Conservation (phyloP, 2,888 invertebrate genomes). For the Physocephala rufipes region DNA sequence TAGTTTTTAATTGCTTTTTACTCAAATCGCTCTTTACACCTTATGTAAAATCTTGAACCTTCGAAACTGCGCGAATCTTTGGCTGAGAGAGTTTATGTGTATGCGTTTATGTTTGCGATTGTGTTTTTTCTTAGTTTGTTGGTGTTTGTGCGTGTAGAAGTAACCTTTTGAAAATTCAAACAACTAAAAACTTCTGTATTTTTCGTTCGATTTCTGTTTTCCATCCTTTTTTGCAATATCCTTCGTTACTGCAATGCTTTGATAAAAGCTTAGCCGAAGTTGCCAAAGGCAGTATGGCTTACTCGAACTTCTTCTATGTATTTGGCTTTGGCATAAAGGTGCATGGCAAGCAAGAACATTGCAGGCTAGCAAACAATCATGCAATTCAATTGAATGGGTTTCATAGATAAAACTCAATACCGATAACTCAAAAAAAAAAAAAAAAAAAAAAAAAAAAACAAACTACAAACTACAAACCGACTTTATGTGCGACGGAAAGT, state of each 20-base stretch:
- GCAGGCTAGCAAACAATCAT: no score
- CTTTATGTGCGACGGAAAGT: no score
- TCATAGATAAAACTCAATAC: slow-evolving; percentile 23
- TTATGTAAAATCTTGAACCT: no score
- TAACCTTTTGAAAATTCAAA: neutral
- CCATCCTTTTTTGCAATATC: slow-evolving; percentile 7
- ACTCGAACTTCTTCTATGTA: slow-evolving; percentile 17
- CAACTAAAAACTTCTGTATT: neutral
- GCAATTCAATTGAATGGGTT: slow-evolving; percentile 23
- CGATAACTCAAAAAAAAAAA: neutral
- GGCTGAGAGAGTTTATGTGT: no score
- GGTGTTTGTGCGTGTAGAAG: neutral
- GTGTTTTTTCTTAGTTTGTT: neutral
- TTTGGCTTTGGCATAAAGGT: neutral
- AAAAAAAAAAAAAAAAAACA: no score
- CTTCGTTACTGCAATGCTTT: slow-evolving; percentile 22
- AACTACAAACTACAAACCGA: no score
- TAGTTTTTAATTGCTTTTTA: no score
- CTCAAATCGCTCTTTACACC: no score
- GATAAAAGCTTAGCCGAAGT: slow-evolving; percentile 20
- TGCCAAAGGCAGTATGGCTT: neutral
- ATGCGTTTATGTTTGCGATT: no score
- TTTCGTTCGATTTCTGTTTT: neutral
- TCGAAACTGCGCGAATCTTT: no score
- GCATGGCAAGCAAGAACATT: slow-evolving; percentile 31